Evolutionary conservation across 1,140 invertebrate species (phyloP).

Genomic region (Eciton burchellii): DNA sequence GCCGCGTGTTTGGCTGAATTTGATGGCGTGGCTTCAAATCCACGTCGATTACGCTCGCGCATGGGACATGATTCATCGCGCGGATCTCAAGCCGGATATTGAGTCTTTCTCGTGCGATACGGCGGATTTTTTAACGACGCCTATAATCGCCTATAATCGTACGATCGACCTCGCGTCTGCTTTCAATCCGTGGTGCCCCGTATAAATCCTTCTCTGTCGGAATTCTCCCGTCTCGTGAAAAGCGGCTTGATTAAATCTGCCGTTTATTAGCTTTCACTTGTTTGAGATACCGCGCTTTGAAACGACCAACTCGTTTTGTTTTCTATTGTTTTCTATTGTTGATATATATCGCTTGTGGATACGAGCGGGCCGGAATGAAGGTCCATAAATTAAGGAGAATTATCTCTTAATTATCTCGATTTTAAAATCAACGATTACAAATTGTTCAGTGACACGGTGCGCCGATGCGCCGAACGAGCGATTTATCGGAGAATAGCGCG

Average conservation of each 20-base stretch:
- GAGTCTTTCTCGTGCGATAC: constrained; percentile 24
- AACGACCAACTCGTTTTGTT: no score
- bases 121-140: constrained; percentile 1
- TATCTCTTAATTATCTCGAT: no score
- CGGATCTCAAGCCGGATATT: neutral
- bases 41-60: neutral
- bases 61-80: constrained; percentile 13
- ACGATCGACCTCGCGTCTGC: constrained; percentile 9
- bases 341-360: no score
- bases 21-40: constrained; percentile 25
- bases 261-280: no score
- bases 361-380: no score
- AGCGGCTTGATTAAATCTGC: no score
- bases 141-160: neutral
- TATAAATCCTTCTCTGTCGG: no score
- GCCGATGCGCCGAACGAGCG: neutral
- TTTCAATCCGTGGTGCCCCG: neutral
- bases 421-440: no score
- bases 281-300: no score
- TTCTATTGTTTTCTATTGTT: no score
- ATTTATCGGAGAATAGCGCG: neutral
- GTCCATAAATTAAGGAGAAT: no score
- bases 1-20: constrained; percentile 36
- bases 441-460: neutral
- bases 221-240: no score